Conservation (phyloP, 2,113 vertebrate species). For the Butastur rufipennis region DNA sequence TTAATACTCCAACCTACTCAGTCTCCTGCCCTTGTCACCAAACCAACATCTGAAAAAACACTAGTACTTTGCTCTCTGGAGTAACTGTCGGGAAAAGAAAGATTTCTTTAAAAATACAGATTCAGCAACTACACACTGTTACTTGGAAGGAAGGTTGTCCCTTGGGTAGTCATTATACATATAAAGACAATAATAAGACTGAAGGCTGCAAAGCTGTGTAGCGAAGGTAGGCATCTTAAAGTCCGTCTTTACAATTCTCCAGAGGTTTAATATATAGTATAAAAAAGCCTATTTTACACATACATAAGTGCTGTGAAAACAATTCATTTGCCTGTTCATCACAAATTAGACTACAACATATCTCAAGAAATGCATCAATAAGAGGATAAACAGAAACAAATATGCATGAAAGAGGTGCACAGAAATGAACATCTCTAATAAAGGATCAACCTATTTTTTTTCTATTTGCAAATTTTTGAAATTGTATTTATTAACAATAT, state of each 20-base stretch:
- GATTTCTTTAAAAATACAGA: conserved; percentile 20
- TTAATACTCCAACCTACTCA: neutral
- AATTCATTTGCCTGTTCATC: neutral
- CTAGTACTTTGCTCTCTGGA: neutral
- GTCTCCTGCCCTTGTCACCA: conserved; percentile 6
- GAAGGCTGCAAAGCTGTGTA: conserved; percentile 29
- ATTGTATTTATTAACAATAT: neutral
- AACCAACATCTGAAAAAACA: conserved; percentile 34
- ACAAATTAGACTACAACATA: neutral
- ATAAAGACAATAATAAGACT: conserved; percentile 65
- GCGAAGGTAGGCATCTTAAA: conserved; percentile 37
- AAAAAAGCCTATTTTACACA: conserved; percentile 12
- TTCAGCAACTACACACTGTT: conserved; percentile 59
- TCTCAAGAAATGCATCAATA: neutral
- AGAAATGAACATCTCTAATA: neutral
- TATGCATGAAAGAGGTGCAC: neutral
- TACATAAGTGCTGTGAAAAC: neutral
- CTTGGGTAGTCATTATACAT: conserved; percentile 62
- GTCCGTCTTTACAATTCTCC: neutral
- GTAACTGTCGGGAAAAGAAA: neutral
- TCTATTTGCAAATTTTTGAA: neutral
- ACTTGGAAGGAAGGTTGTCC: conserved; percentile 44
- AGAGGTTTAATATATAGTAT: conserved; percentile 15
- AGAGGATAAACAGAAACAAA: conserved; percentile 8
- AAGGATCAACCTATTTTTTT: neutral